Percentiles rank a stretch among this genome's conserved stretches.
phyloP scores from a whole-genome alignment of 2,888 invertebrate species.

The Orthonychiurus folsomi region DNA sequence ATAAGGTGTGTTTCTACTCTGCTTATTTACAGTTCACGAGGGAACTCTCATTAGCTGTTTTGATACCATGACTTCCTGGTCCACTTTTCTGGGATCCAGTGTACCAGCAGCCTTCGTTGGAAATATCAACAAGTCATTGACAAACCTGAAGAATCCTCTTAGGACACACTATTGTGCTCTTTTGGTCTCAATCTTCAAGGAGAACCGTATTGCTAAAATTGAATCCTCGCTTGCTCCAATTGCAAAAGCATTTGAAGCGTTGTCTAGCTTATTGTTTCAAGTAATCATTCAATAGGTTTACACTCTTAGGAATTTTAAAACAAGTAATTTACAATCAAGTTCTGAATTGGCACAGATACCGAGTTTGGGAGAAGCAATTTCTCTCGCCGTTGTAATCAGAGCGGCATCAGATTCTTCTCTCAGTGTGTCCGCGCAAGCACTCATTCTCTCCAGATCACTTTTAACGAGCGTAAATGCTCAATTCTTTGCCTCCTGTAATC shows the following conservation, averaged over 20 bases:
- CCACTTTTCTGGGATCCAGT: constrained; percentile 55
- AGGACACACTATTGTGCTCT: constrained; percentile 22
- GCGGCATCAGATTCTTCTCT: neutral
- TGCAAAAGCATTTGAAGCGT: constrained; percentile 22
- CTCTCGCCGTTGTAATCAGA: constrained; percentile 13
- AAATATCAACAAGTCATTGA: constrained; percentile 31
- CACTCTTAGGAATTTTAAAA: too few relatives aligned
- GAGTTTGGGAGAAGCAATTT: constrained; percentile 21
- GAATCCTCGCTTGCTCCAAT: constrained; percentile 12
- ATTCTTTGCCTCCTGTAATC: constrained; percentile 21
- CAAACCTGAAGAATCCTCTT: constrained; percentile 23
- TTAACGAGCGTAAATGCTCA: constrained; percentile 21
- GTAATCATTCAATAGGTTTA: constrained; percentile 9
- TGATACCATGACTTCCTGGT: constrained; percentile 74
- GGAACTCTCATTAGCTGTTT: constrained; percentile 73
- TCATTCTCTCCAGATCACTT: neutral
- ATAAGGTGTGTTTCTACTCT: too few relatives aligned
- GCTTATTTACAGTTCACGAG: constrained; percentile 66
- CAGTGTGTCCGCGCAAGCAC: neutral
- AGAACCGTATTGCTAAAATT: constrained; percentile 5
- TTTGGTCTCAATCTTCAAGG: constrained; percentile 18
- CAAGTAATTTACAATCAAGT: too few relatives aligned
- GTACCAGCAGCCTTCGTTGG: constrained; percentile 47
- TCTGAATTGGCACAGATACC: constrained; percentile 13
- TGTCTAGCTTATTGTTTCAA: constrained; percentile 19